Base-by-base conservation (phyloP, 2,797 vertebrate species). In the Spinibarbus caldwelli region DNA sequence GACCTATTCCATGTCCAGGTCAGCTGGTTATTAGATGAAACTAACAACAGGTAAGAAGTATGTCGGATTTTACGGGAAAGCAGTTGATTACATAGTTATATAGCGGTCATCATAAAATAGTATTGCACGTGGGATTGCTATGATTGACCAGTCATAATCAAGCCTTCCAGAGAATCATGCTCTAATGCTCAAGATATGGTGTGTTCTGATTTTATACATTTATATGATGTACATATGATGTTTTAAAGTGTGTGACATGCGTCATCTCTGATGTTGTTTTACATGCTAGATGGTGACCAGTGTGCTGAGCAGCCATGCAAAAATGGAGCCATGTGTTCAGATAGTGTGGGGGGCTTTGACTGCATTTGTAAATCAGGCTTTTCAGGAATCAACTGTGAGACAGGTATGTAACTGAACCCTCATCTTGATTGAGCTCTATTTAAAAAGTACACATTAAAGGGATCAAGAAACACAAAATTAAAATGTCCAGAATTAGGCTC, bases 301-400 rank as follows among this genome's bases (percentile, higher is more conserved):
- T 96, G 95, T 86, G 90, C 84, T 12, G 90, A 87, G 6, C 92
- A 94, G 0, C 95, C 95, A 7, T 96, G 95, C 86, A 94, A 94
- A 88, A 96, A 96, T 7, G 95, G 95, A 71, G 95, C 93, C 80
- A 87, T 96, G 93, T 96, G 95, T 84, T 95, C 95, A 0, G 95
- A 96, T 93, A 96, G 95, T 12, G 95, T 96, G 5, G 95, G 95
- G 38, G 93, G 95, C 72, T 96, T 95, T 21, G 95, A 96, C 90
- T 96, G 95, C 8, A 91, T 95, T 82, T 96, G 95, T 91, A 96
- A 96, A 89, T 88, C 95, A 0, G 95, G 95, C 14, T 96, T 95
- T 71, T 70, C 90, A 0, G 95, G 95, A 17, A 81, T 90, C 62
- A 92, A 95, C 91, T 96, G 95, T 52, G 95, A 95, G 77, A 91